Conservation (phyloP, 2,113 vertebrate species). For the Syngnathus typhle region DNA sequence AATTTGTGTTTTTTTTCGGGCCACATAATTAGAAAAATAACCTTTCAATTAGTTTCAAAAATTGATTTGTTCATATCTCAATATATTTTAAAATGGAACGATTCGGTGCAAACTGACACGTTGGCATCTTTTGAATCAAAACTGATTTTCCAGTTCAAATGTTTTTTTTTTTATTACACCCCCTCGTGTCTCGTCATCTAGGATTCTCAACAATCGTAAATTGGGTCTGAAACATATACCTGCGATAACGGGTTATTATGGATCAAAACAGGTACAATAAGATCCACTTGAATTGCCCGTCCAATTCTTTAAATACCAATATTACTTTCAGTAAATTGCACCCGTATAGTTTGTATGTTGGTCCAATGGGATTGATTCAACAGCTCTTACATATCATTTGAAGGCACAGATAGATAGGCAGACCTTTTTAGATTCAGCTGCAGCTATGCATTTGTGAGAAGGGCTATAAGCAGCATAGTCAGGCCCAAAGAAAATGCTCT, state of each 20-base stretch:
- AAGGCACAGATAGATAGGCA: constrained; percentile 24
- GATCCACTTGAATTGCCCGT: neutral
- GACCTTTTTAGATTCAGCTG: constrained; percentile 59
- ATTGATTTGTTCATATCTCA: neutral
- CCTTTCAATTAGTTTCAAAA: neutral
- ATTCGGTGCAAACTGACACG: no score
- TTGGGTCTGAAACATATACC: no score
- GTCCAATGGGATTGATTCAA: neutral
- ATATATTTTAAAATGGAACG: no score
- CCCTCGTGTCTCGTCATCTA: no score
- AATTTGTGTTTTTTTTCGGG: no score
- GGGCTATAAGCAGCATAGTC: constrained; percentile 61
- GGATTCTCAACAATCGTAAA: no score
- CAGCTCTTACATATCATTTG: neutral
- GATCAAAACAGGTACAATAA: neutral
- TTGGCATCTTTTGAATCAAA: no score
- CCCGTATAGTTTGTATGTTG: neutral
- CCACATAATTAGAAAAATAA: no score
- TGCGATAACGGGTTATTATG: no score
- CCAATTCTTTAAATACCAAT: no score
- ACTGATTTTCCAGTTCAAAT: no score
- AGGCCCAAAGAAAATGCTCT: constrained; percentile 58
- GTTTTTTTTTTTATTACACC: no score
- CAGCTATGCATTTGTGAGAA: constrained; percentile 55
- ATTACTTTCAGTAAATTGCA: neutral